Conservation (phyloP, 2,797 vertebrate genomes). For the Ctenopoma multispine region DNA sequence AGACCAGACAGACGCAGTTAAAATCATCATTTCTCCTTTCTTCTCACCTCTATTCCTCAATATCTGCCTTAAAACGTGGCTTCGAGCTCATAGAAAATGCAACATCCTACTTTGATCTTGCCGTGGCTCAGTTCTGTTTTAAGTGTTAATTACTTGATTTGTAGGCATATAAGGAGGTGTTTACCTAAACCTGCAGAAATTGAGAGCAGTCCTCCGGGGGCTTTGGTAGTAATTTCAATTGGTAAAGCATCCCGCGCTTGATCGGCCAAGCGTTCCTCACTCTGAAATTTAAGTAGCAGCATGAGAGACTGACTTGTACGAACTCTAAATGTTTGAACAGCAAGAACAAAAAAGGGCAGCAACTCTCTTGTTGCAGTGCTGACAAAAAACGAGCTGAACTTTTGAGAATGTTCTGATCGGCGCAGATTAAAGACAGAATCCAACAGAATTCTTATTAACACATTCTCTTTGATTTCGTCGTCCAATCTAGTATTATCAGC, state of each 20-base stretch:
- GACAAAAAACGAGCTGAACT: conserved; percentile 11
- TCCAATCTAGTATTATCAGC: not conserved
- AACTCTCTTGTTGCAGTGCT: conserved; percentile 3
- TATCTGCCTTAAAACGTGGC: conserved; percentile 48
- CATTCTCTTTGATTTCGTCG: conserved; percentile 25
- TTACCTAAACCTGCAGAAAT: conserved; percentile 82
- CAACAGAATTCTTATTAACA: not conserved
- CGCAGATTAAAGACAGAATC: conserved; percentile 43
- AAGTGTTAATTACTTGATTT: conserved; percentile 86
- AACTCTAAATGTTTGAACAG: conserved; percentile 53
- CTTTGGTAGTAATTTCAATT: conserved; percentile 79
- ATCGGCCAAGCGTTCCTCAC: conserved; percentile 53
- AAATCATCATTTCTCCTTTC: conserved; percentile 65
- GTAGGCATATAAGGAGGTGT: conserved; percentile 80
- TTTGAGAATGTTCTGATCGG: conserved; percentile 16
- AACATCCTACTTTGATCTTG: conserved; percentile 71
- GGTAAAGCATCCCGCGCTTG: conserved; percentile 55
- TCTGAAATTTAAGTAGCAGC: conserved; percentile 76
- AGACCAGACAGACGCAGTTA: conserved; percentile 57
- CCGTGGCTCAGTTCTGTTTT: conserved; percentile 70
- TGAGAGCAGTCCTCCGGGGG: conserved; percentile 78
- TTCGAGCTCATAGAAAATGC: conserved; percentile 60
- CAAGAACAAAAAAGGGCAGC: conserved; percentile 47
- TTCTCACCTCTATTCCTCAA: conserved; percentile 46
- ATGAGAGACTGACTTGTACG: conserved; percentile 40